Percentiles rank a stretch among this genome's conserved stretches.
Conservation (phyloP, 2,113 vertebrate species). For the Ptyas mucosa region DNA sequence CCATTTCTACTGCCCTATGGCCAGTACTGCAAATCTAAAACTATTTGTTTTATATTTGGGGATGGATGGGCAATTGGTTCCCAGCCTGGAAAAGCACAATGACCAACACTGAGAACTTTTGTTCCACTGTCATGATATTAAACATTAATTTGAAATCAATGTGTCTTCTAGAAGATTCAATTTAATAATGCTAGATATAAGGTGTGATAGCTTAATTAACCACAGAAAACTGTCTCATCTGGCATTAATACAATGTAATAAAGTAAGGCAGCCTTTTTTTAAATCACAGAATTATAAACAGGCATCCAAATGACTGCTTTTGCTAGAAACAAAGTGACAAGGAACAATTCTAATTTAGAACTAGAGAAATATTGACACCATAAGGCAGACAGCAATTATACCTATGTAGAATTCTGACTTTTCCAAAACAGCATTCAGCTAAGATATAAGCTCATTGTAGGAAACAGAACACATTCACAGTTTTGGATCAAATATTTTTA, state of each 20-base stretch:
- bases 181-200: constrained; percentile 12
- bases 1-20: background rate
- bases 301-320: constrained; percentile 27
- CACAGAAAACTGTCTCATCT: constrained; percentile 32
- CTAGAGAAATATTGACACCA: background rate
- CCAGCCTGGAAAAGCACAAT: background rate
- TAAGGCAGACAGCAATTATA: constrained; percentile 28
- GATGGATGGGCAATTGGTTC: background rate
- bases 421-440: background rate
- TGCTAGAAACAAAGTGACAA: constrained; percentile 19
- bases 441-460: constrained; percentile 41
- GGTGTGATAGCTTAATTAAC: constrained; percentile 28
- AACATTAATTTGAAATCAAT: background rate
- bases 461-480: constrained; percentile 33
- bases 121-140: background rate
- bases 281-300: constrained; percentile 13
- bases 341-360: constrained; percentile 23
- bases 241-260: constrained; percentile 30
- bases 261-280: constrained; percentile 34
- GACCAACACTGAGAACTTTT: background rate
- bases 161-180: background rate
- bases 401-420: constrained; percentile 3
- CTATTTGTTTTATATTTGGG: background rate
- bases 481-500: background rate
- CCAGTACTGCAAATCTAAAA: background rate